phyloP scores from a whole-genome alignment of 2,888 invertebrate genomes.

The Tinea pellionella region DNA sequence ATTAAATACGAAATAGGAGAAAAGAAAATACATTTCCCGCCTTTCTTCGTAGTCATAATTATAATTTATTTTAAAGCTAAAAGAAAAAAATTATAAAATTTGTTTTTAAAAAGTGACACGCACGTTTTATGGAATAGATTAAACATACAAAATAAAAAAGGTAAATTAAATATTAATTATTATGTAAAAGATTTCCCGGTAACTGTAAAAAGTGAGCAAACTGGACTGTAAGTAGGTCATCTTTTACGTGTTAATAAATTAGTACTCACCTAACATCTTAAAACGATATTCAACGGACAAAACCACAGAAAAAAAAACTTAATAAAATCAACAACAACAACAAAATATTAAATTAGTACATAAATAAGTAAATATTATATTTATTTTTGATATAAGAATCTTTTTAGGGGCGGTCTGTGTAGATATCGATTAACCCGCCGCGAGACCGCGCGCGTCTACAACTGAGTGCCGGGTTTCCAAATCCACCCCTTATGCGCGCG shows the following conservation, averaged over 20 bases:
- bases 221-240: slow-evolving; percentile 45
- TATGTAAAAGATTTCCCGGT: neutral
- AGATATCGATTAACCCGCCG: slow-evolving; percentile 37
- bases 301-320: too few species aligned
- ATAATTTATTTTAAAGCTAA: too few species aligned
- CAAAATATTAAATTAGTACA: neutral
- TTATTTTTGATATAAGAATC: neutral
- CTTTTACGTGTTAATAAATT: slow-evolving; percentile 46
- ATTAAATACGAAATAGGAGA: too few species aligned
- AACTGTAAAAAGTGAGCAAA: neutral
- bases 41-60: too few species aligned
- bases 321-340: neutral
- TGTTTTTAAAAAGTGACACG: too few species aligned
- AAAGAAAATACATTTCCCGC: too few species aligned
- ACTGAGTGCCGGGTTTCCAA: slow-evolving; percentile 39
- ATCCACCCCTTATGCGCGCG: slow-evolving; percentile 44
- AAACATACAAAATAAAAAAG: neutral
- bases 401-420: slow-evolving; percentile 15
- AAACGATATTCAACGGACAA: slow-evolving; percentile 12
- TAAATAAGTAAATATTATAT: neutral
- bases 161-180: neutral
- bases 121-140: too few species aligned
- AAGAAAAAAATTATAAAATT: too few species aligned
- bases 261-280: slow-evolving; percentile 38
- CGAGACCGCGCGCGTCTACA: slow-evolving; percentile 46